A percentile compares a stretch with the other conserved stretches of the same genome.
phyloP scores from a whole-genome alignment of 2,888 invertebrate genomes.

The Rhabditoides inermis region DNA sequence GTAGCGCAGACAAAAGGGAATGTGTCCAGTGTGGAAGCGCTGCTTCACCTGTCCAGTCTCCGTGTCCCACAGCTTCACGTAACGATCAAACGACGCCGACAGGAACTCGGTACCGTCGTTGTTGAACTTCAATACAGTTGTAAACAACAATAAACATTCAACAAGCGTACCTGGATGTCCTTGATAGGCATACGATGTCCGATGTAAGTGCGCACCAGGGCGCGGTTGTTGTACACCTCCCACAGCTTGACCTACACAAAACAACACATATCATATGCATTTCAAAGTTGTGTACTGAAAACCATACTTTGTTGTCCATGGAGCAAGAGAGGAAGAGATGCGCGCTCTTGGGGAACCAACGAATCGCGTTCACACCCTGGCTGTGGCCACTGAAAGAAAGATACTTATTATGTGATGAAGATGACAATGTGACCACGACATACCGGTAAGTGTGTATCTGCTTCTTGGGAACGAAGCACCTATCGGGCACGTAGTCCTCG shows the following conservation, averaged over 20 bases:
- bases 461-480: slow-evolving; percentile 35
- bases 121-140: slow-evolving; percentile 69
- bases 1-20: slow-evolving; percentile 95
- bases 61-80: slow-evolving; percentile 97
- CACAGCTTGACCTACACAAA: slow-evolving; percentile 66
- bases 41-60: slow-evolving; percentile 71
- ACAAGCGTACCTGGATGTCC: too few relatives aligned
- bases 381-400: slow-evolving; percentile 93
- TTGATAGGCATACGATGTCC: slow-evolving; percentile 94
- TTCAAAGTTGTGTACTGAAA: slow-evolving; percentile 1
- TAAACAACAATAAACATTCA: too few relatives aligned
- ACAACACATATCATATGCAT: neutral
- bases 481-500: slow-evolving; percentile 76
- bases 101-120: slow-evolving; percentile 84
- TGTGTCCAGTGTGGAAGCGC: slow-evolving; percentile 85
- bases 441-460: slow-evolving; percentile 59
- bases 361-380: slow-evolving; percentile 85
- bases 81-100: slow-evolving; percentile 87
- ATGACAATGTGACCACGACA: too few relatives aligned
- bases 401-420: too few relatives aligned
- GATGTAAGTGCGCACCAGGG: slow-evolving; percentile 84
- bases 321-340: slow-evolving; percentile 88
- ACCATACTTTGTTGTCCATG: slow-evolving; percentile 80
- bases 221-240: slow-evolving; percentile 91
- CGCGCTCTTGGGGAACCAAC: slow-evolving; percentile 87